Percentiles rank a stretch among this genome's conserved stretches.
phyloP scores from a whole-genome alignment of 2,888 invertebrate species.

The Agrochola circellaris region DNA sequence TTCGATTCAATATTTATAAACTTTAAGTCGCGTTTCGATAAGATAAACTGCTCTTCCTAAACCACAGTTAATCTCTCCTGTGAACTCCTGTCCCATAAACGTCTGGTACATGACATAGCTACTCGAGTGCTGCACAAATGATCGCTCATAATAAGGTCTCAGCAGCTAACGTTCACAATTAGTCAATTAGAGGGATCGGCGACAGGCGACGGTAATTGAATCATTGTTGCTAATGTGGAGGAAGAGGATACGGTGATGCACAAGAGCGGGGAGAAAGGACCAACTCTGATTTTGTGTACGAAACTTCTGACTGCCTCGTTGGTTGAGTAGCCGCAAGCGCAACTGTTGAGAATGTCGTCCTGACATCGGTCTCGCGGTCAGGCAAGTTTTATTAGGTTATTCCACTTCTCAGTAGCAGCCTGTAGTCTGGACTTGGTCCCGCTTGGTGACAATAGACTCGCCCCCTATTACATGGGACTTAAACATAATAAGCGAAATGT shows the following conservation, averaged over 20 bases:
- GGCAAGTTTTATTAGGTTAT: too few relatives aligned
- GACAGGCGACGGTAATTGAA: slow-evolving; percentile 51
- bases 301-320: not conserved
- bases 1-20: not conserved
- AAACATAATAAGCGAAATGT: too few relatives aligned
- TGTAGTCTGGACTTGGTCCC: too few relatives aligned
- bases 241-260: not conserved
- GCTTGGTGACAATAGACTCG: too few relatives aligned
- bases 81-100: not conserved
- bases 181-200: slow-evolving; percentile 50
- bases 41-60: not conserved
- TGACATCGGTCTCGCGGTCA: not conserved
- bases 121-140: slow-evolving; percentile 1
- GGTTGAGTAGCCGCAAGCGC: not conserved
- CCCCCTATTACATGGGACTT: too few relatives aligned
- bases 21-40: not conserved
- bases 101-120: not conserved
- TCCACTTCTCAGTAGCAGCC: too few relatives aligned
- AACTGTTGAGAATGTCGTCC: not conserved
- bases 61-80: not conserved
- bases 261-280: not conserved
- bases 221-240: slow-evolving; percentile 41
- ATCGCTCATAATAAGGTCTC: slow-evolving; percentile 39
- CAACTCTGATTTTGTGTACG: too few relatives aligned
- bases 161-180: slow-evolving; percentile 49